A percentile compares a stretch with the other conserved stretches of the same genome.
Evolutionary conservation across 1,140 invertebrate species (phyloP).

Genomic region (Drosophila kanapiae): DNA sequence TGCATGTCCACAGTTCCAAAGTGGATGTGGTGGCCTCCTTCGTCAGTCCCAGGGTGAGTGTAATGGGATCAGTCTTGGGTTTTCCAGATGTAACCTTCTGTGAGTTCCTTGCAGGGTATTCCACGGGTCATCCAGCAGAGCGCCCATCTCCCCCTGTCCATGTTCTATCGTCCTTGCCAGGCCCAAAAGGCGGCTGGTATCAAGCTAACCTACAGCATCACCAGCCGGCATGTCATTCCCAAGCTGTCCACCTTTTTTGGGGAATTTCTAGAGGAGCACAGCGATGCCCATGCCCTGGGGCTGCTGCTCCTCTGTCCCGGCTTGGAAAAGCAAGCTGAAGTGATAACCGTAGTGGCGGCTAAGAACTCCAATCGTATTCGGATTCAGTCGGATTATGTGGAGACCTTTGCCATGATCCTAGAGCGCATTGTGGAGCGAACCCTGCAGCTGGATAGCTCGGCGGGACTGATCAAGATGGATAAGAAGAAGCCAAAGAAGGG

Average conservation of each 20-base stretch:
- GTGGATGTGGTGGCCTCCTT: constrained; percentile 74
- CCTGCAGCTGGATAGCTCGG: constrained; percentile 48
- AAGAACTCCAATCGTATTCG: constrained; percentile 82
- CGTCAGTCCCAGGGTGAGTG: constrained; percentile 64
- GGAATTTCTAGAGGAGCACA: constrained; percentile 65
- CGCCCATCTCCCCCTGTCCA: constrained; percentile 68
- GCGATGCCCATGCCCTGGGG: constrained; percentile 71
- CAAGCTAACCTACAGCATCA: constrained; percentile 78
- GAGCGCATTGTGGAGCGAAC: constrained; percentile 69
- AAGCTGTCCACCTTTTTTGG: constrained; percentile 71
- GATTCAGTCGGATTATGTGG: constrained; percentile 79
- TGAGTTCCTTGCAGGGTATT: constrained; percentile 58
- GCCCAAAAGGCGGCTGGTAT: constrained; percentile 79
- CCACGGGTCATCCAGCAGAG: constrained; percentile 69
- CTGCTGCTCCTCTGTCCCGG: constrained; percentile 69
- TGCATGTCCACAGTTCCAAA: constrained; percentile 64
- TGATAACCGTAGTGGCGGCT: constrained; percentile 78
- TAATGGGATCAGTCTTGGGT: not conserved
- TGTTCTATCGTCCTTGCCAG: constrained; percentile 70
- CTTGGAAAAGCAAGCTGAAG: constrained; percentile 64
- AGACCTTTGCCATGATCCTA: constrained; percentile 73
- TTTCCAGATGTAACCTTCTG: not conserved
- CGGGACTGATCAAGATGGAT: constrained; percentile 60
- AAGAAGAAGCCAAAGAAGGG: constrained; percentile 66
- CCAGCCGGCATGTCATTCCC: constrained; percentile 57